A percentile compares a stretch with the other conserved stretches of the same genome.
Conservation (phyloP, 2,888 invertebrate species). For the Furcula furcula region DNA sequence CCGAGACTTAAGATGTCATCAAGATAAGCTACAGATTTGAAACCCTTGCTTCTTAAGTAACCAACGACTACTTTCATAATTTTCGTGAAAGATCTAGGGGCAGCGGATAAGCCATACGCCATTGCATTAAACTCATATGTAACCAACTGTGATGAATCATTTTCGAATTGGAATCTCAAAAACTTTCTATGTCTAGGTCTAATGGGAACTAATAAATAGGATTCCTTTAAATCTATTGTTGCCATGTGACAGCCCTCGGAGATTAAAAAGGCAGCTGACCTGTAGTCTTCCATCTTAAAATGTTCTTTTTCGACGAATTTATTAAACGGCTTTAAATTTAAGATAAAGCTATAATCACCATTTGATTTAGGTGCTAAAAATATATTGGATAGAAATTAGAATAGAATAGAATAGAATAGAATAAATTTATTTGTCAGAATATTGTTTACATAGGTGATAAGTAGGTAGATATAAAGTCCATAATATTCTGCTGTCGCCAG, state of each 20-base stretch:
- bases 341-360: too few relatives aligned
- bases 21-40: slow-evolving; percentile 13
- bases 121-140: slow-evolving; percentile 15
- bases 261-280: background rate
- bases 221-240: background rate
- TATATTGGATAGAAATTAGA: too few relatives aligned
- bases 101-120: slow-evolving; percentile 15
- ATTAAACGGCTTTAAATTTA: too few relatives aligned
- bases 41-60: slow-evolving; percentile 8
- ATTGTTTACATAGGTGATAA: too few relatives aligned
- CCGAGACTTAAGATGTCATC: slow-evolving; percentile 15
- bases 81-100: slow-evolving; percentile 18
- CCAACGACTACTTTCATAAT: slow-evolving; percentile 13
- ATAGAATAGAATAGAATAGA: too few relatives aligned
- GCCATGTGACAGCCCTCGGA: background rate
- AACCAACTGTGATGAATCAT: background rate
- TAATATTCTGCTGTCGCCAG: too few relatives aligned
- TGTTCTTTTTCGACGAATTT: too few relatives aligned
- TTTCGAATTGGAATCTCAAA: slow-evolving; percentile 5
- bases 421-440: too few relatives aligned
- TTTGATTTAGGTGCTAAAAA: too few relatives aligned
- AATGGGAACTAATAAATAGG: slow-evolving; percentile 1
- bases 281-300: too few relatives aligned
- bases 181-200: slow-evolving; percentile 2
- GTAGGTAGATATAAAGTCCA: too few relatives aligned